Conservation (phyloP, 2,113 vertebrate species). For the Camelus dromedarius region DNA sequence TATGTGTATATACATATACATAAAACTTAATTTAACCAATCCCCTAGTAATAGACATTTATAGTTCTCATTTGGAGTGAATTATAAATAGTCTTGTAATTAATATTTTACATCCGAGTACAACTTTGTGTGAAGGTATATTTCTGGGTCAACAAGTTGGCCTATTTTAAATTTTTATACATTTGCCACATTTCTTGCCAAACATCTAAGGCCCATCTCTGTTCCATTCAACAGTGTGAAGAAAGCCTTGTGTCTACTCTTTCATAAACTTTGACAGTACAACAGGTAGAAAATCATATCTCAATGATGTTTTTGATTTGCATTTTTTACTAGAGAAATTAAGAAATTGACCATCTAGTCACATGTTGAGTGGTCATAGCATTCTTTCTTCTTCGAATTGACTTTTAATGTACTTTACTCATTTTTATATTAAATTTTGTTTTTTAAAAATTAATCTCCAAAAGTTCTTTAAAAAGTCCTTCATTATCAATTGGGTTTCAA, state of each 20-base stretch:
- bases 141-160: background rate
- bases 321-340: background rate
- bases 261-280: background rate
- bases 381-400: background rate
- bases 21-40: background rate
- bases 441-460: background rate
- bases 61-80: background rate
- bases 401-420: background rate
- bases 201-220: background rate
- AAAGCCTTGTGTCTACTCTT: background rate
- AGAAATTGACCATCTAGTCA: background rate
- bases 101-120: background rate
- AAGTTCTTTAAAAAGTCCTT: background rate
- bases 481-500: background rate
- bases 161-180: background rate
- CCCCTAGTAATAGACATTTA: background rate
- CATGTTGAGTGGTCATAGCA: background rate
- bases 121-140: background rate
- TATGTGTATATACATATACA: background rate
- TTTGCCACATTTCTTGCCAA: background rate
- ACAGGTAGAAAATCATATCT: background rate
- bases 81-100: background rate
- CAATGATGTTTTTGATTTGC: background rate
- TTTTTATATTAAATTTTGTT: background rate
- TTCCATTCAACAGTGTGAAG: background rate